These are phyloP conservation scores for Reticulitermes lucifugus DNA, from an alignment of 2,888 invertebrate genomes.

Conservation along the genomic window DNA sequence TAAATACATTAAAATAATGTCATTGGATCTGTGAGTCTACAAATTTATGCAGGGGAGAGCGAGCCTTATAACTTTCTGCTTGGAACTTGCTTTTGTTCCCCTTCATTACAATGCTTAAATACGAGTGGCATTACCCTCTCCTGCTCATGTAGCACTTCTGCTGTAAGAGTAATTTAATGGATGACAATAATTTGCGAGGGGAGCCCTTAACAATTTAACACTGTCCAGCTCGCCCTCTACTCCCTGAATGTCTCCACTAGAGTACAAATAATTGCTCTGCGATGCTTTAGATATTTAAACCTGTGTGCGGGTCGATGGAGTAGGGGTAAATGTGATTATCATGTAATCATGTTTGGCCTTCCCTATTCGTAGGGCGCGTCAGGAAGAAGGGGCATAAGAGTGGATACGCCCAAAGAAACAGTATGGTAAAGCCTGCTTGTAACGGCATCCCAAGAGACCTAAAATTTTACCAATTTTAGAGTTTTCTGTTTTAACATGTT, in stretches of 20 bases:
- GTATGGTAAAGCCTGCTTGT: no score
- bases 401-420: not conserved
- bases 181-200: constrained; percentile 17
- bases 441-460: no score
- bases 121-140: not conserved
- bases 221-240: constrained; percentile 13
- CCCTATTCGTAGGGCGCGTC: not conserved
- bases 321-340: not conserved
- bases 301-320: not conserved
- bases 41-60: no score
- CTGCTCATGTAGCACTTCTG: not conserved
- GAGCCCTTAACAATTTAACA: constrained; percentile 23
- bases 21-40: no score
- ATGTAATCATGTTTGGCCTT: not conserved
- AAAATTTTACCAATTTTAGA: no score
- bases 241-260: not conserved
- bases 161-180: constrained; percentile 12
- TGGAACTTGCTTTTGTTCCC: no score
- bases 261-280: not conserved
- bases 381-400: not conserved
- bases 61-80: no score
- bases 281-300: not conserved
- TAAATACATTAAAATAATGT: no score
- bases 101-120: not conserved
- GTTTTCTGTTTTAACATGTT: no score